Conservation (phyloP, 2,797 vertebrate genomes). For the Leptatherina wallacei region DNA sequence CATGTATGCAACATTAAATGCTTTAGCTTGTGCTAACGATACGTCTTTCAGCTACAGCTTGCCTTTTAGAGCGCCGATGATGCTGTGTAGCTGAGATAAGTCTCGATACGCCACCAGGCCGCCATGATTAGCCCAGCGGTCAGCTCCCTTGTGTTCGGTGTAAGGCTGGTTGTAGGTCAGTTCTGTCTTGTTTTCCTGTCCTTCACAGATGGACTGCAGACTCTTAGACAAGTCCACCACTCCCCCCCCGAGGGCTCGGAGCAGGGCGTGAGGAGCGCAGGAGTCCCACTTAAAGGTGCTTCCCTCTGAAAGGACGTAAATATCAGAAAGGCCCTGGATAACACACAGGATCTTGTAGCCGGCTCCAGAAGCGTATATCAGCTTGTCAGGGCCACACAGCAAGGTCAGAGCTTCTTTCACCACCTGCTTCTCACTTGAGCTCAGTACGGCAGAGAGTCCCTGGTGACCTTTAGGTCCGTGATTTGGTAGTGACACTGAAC, state of each 20-base stretch:
- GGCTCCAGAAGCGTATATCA: conserved; percentile 87
- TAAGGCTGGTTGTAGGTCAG: conserved; percentile 85
- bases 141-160: conserved; percentile 78
- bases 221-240: conserved; percentile 82
- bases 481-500: conserved; percentile 69
- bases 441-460: conserved; percentile 83
- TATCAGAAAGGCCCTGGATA: conserved; percentile 86
- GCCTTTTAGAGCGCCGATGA: conserved; percentile 70
- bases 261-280: conserved; percentile 88
- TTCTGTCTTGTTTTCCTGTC: conserved; percentile 67
- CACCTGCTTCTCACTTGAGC: conserved; percentile 84
- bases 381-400: conserved; percentile 71
- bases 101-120: conserved; percentile 88
- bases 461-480: background rate
- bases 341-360: conserved; percentile 92
- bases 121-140: conserved; percentile 88
- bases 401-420: conserved; percentile 79
- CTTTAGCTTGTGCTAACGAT: conserved; percentile 1
- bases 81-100: conserved; percentile 60
- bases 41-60: conserved; percentile 62
- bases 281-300: conserved; percentile 94
- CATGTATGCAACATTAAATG: conserved; percentile 24
- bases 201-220: conserved; percentile 58
- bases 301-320: conserved; percentile 89
- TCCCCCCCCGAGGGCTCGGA: conserved; percentile 88